Base-by-base conservation (phyloP, 1,140 invertebrate species). In the Eumaeus atala region DNA sequence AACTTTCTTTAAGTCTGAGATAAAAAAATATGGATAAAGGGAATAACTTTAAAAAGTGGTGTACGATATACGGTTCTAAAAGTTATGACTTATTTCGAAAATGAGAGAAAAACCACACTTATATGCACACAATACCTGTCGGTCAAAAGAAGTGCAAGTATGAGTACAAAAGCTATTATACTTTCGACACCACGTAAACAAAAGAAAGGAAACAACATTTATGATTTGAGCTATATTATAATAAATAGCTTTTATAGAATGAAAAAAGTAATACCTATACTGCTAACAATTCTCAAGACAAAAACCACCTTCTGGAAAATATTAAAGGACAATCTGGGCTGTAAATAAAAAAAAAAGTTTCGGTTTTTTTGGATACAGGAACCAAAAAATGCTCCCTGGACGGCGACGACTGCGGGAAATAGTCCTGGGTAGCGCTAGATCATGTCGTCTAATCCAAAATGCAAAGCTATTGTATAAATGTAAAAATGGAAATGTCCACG, bases 351-450 rank as follows among this genome's bases (percentile, higher is more conserved):
- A 55, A 65, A 59, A 54, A 42, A 56, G 3, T 38, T 48, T 4
- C 12, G 50, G 44, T 17, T 11, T 5, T 48, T 56, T 33, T 18
- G 63, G 5, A 60, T 62, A 16, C 33, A 67, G 53, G 53, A 37
- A 17, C 42, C 40, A 7, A 35, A 59, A 16, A 67, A 64, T 3
- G n/a, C 36, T 49, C 61, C 61, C 7, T 67, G 65, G 61, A 21
- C 59, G 9, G 56, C 38, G 60, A n/a, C 42, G 51, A 6, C 49
- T 60, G 6, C 35, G 34, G 10, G 47, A 60, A 50, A 59, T 12
- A 42, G 28, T 12, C 18, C 37, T 5, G 38, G n/a, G 3, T 38
- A 53, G 14, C 36, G 51, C 7, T 53, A 38, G 51, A 42, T 42
- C 18, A 12, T 53, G 3, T 18, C 42, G 50, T 35, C 48, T 54